phyloP scores from a whole-genome alignment of 2,797 vertebrate genomes.

The Lagocephalus sceleratus region DNA sequence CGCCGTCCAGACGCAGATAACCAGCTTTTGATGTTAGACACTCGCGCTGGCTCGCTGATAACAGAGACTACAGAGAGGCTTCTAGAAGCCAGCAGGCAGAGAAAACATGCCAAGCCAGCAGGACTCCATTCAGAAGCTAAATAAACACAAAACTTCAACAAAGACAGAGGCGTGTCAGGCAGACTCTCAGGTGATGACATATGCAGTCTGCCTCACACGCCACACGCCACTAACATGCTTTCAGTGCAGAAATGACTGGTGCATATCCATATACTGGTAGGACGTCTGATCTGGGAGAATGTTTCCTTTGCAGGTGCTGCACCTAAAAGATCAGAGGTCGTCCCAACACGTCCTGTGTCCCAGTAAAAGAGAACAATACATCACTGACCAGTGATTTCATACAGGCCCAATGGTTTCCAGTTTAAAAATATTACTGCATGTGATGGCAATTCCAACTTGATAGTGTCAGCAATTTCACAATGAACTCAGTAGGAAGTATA shows the following conservation, averaged over 20 bases:
- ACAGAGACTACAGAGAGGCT: conserved; percentile 56
- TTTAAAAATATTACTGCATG: conserved; percentile 33
- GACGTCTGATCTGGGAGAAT: too few relatives aligned
- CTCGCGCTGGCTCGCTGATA: conserved; percentile 42
- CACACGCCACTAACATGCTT: conserved; percentile 9
- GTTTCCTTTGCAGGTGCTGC: conserved; percentile 30
- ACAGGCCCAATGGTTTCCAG: neutral
- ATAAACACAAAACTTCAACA: conserved; percentile 62
- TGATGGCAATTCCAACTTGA: conserved; percentile 7
- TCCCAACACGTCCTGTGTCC: conserved; percentile 41
- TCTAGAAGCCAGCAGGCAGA: conserved; percentile 66
- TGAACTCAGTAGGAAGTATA: conserved; percentile 4
- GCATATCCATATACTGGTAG: too few relatives aligned
- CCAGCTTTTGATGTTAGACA: conserved; percentile 53
- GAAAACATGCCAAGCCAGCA: conserved; percentile 66
- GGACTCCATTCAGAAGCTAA: conserved; percentile 62
- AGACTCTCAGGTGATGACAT: conserved; percentile 52
- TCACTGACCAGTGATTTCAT: neutral
- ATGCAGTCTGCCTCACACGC: conserved; percentile 26
- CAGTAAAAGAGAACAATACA: conserved; percentile 16
- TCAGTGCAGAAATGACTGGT: conserved; percentile 17
- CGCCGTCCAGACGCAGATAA: conserved; percentile 32
- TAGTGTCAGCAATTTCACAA: conserved; percentile 6
- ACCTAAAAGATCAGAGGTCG: conserved; percentile 32
- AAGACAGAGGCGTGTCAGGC: conserved; percentile 41